phyloP scores from a whole-genome alignment of 1,140 invertebrate genomes.

The Drosophila simulans region DNA sequence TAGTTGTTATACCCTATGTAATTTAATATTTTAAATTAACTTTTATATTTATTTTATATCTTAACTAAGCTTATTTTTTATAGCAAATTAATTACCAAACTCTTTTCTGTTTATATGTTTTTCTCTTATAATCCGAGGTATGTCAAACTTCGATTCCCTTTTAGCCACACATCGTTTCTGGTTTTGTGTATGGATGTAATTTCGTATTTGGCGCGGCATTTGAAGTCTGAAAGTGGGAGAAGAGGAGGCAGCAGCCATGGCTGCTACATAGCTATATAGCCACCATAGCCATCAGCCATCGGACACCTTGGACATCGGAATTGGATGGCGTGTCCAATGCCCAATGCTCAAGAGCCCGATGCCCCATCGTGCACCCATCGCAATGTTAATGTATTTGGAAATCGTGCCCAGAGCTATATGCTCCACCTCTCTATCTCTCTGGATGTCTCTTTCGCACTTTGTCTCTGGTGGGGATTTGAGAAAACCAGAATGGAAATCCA shows the following conservation, averaged over 20 bases:
- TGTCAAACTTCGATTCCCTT: background rate
- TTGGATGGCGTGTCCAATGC: slow-evolving; percentile 19
- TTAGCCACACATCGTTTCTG: slow-evolving; percentile 13
- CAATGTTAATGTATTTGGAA: slow-evolving; percentile 83
- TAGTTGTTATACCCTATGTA: slow-evolving; percentile 3
- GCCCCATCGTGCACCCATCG: slow-evolving; percentile 69
- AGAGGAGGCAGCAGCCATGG: slow-evolving; percentile 53
- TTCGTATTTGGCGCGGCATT: slow-evolving; percentile 73
- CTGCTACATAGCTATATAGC: slow-evolving; percentile 3
- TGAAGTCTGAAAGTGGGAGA: slow-evolving; percentile 41
- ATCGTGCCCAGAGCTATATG: slow-evolving; percentile 63
- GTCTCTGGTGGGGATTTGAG: slow-evolving; percentile 45
- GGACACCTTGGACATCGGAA: slow-evolving; percentile 20
- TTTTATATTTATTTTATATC: background rate
- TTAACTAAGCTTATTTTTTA: too few species aligned
- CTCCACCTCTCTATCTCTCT: slow-evolving; percentile 15
- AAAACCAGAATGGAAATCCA: slow-evolving; percentile 66
- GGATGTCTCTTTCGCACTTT: slow-evolving; percentile 15
- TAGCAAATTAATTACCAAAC: too few species aligned
- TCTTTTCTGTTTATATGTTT: too few species aligned
- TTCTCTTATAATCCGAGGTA: background rate
- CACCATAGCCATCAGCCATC: slow-evolving; percentile 16
- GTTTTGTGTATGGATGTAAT: slow-evolving; percentile 65
- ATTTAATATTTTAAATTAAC: background rate
- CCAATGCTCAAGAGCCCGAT: slow-evolving; percentile 17